Conservation (phyloP, 2,113 vertebrate species). For the Thamnophis sirtalis region DNA sequence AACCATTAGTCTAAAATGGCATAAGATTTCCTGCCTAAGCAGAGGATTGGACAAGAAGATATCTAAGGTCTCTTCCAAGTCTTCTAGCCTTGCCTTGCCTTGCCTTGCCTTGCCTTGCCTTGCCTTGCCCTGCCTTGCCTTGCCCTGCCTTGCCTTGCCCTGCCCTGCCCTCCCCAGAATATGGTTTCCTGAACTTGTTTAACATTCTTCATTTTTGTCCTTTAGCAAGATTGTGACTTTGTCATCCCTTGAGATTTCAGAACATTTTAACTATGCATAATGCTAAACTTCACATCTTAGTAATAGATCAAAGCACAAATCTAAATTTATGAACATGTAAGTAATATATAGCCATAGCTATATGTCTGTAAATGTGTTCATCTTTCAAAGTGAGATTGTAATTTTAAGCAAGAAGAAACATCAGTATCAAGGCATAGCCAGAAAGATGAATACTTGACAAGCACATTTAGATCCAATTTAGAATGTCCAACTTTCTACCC, state of each 20-base stretch:
- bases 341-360: not conserved
- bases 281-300: not conserved
- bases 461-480: not conserved
- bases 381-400: not conserved
- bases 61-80: too few species aligned
- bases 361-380: not conserved
- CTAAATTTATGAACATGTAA: not conserved
- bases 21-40: too few species aligned
- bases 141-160: too few species aligned
- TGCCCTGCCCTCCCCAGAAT: not conserved
- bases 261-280: not conserved
- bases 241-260: not conserved
- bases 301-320: not conserved
- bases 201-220: not conserved
- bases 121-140: too few species aligned
- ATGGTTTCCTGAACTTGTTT: not conserved
- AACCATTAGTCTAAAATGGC: too few species aligned
- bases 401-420: not conserved
- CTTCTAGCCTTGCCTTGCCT: too few species aligned
- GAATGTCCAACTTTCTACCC: not conserved
- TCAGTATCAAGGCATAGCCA: not conserved
- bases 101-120: too few species aligned
- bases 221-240: not conserved
- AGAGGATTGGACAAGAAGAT: too few species aligned
- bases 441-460: not conserved